Percentiles rank a stretch among this genome's conserved stretches.
phyloP scores from a whole-genome alignment of 2,888 invertebrate genomes.

The Leptopilina myrica region DNA sequence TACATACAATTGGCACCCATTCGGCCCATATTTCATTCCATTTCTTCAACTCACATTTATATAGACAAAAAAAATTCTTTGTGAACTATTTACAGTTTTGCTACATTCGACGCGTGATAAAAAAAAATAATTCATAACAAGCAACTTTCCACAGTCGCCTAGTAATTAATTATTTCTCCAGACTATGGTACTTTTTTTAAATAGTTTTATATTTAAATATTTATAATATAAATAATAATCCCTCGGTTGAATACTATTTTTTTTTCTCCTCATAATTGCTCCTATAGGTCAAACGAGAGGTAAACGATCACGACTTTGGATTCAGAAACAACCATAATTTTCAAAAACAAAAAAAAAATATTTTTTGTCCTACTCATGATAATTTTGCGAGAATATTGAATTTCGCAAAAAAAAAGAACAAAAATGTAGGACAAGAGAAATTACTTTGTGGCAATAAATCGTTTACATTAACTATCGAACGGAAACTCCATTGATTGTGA shows the following conservation, averaged over 20 bases:
- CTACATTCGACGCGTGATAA: slow-evolving; percentile 41
- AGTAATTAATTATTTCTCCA: slow-evolving; percentile 1
- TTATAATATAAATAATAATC: background rate
- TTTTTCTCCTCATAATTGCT: background rate
- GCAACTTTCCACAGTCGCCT: background rate
- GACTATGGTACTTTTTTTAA: background rate
- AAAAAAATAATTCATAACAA: slow-evolving; percentile 41
- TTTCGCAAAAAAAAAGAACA: background rate
- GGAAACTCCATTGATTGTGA: slow-evolving; percentile 93
- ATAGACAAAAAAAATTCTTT: slow-evolving; percentile 47
- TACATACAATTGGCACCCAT: slow-evolving; percentile 56
- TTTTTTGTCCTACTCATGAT: background rate
- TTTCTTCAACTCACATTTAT: background rate
- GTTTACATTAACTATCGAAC: slow-evolving; percentile 81
- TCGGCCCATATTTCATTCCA: slow-evolving; percentile 23
- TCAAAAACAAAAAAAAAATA: background rate
- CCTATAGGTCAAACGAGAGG: background rate
- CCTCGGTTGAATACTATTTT: background rate
- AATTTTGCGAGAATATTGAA: background rate
- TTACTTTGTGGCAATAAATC: background rate
- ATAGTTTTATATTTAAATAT: slow-evolving; percentile 7
- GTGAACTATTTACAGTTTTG: slow-evolving; percentile 55
- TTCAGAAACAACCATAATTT: slow-evolving; percentile 8
- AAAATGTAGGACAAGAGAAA: background rate
- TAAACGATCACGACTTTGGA: slow-evolving; percentile 21